These are phyloP conservation scores for Diplodus puntazzo DNA, from an alignment of 2,797 vertebrate species.

Conservation along the genomic window DNA sequence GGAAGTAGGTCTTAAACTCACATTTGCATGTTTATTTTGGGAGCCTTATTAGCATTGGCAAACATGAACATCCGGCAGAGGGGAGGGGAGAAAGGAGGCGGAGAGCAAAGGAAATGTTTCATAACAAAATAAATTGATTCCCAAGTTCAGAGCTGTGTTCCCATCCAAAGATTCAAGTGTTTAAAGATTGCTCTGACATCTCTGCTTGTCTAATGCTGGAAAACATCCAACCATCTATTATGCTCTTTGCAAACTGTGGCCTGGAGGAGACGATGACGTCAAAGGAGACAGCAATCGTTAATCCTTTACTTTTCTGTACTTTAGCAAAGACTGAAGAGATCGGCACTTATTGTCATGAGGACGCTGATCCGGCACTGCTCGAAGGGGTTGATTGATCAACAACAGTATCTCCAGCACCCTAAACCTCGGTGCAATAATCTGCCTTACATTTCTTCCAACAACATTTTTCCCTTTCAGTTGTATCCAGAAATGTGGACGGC, in stretches of 20 bases:
- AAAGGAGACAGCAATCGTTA: constrained; percentile 25
- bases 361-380: constrained; percentile 20
- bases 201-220: constrained; percentile 34
- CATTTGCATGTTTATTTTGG: constrained; percentile 80
- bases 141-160: constrained; percentile 53
- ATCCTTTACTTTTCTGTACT: constrained; percentile 25
- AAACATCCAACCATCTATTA: constrained; percentile 42
- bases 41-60: constrained; percentile 77
- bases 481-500: constrained; percentile 6
- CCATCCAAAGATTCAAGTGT: constrained; percentile 42
- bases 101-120: constrained; percentile 56
- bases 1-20: constrained; percentile 75
- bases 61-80: constrained; percentile 63
- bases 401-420: not conserved
- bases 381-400: constrained; percentile 44
- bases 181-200: constrained; percentile 49
- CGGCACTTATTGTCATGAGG: constrained; percentile 35
- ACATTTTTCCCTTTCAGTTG: not conserved
- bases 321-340: constrained; percentile 22
- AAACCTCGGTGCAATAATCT: constrained; percentile 6
- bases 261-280: constrained; percentile 44
- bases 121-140: constrained; percentile 60
- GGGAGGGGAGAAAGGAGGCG: constrained; percentile 8
- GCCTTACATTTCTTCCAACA: constrained; percentile 9
- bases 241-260: constrained; percentile 31